Percentiles rank a stretch among this genome's conserved stretches.
These are phyloP conservation scores for Megaptera novaeangliae DNA, from an alignment of 2,113 vertebrate species.

Conservation along the genomic window DNA sequence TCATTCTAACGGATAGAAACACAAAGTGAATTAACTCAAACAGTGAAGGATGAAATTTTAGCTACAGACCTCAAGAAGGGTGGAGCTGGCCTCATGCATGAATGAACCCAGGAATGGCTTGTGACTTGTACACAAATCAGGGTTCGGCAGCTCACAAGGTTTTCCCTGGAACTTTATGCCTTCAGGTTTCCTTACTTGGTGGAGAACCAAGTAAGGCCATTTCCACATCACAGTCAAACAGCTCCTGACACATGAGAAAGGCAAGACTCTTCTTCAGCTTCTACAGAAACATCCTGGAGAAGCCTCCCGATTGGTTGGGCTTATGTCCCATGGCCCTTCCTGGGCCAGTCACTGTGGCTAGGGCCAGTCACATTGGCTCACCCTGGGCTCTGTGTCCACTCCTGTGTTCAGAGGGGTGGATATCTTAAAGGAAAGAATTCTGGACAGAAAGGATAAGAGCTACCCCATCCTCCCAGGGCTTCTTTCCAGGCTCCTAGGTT, in stretches of 20 bases:
- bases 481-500: background rate
- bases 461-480: background rate
- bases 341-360: background rate
- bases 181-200: background rate
- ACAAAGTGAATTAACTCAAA: background rate
- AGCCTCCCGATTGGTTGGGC: background rate
- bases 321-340: accelerated
- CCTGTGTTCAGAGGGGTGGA: background rate
- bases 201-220: background rate
- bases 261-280: background rate
- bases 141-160: background rate
- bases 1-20: background rate
- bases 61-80: background rate
- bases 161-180: background rate
- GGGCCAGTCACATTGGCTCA: no score
- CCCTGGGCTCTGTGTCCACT: background rate
- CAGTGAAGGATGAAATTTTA: background rate
- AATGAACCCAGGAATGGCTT: background rate
- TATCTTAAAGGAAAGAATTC: background rate
- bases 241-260: background rate
- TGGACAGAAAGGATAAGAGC: background rate
- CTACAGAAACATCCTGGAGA: background rate
- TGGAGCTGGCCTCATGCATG: background rate
- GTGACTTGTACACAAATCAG: background rate
- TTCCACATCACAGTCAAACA: background rate